Percentiles rank a stretch among this genome's conserved stretches.
phyloP scores from a whole-genome alignment of 2,113 vertebrate genomes.

The Chloropsis hardwickii region DNA sequence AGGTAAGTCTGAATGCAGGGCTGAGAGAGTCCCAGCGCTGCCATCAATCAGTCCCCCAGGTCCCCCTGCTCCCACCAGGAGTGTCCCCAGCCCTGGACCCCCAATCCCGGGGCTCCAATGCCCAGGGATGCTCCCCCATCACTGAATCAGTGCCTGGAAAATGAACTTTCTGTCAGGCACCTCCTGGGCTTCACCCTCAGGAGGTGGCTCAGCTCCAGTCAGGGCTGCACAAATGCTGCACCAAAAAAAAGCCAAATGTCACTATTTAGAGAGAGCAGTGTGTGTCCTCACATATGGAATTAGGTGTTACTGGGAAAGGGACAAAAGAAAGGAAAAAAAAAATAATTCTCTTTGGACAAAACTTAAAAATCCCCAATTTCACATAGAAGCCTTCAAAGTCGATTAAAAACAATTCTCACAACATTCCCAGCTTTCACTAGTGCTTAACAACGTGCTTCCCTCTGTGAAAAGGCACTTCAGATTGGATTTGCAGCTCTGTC shows the following conservation, averaged over 20 bases:
- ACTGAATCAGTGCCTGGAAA: accelerated
- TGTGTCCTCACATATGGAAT: accelerated
- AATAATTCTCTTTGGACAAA: neutral
- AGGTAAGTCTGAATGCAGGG: neutral
- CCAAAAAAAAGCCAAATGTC: neutral
- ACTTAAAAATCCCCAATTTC: neutral
- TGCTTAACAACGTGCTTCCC: neutral
- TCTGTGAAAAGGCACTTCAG: neutral
- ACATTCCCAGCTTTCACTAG: neutral
- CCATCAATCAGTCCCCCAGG: neutral
- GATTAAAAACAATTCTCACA: neutral
- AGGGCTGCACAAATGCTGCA: accelerated
- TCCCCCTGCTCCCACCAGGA: neutral
- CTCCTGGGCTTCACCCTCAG: accelerated
- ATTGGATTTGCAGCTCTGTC: neutral
- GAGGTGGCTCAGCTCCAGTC: neutral
- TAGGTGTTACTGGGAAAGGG: neutral
- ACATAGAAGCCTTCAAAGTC: neutral
- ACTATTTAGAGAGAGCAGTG: accelerated
- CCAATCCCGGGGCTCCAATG: accelerated
- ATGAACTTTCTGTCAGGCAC: accelerated
- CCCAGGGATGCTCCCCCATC: neutral
- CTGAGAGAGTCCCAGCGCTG: neutral
- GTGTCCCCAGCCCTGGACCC: accelerated
- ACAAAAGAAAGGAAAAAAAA: accelerated